A percentile compares a stretch with the other conserved stretches of the same genome.
phyloP scores from a whole-genome alignment of 1,140 invertebrate genomes.

The Drosophila melanica region DNA sequence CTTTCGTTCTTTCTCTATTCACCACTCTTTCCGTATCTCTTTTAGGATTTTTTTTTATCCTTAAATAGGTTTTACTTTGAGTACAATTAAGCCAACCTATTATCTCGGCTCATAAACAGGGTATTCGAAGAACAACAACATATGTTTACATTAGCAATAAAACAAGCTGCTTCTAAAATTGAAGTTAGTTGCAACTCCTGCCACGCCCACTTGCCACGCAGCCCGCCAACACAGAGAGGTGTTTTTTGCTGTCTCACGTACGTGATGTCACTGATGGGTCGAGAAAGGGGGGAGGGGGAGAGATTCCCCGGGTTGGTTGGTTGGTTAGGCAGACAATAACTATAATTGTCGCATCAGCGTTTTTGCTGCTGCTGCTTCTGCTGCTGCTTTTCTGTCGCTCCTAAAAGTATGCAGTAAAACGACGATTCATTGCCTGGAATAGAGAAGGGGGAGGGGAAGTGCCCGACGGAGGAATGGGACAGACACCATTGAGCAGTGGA shows the following conservation, averaged over 20 bases:
- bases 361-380: constrained; percentile 44
- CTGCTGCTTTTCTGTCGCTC: constrained; percentile 5
- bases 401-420: constrained; percentile 67
- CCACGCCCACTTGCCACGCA: constrained; percentile 17
- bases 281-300: background rate
- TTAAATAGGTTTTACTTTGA: too few relatives aligned
- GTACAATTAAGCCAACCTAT: too few relatives aligned
- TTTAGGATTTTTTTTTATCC: too few relatives aligned
- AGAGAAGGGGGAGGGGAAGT: constrained; percentile 12
- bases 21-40: too few relatives aligned
- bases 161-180: constrained; percentile 64
- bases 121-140: constrained; percentile 16
- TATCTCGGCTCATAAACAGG: background rate
- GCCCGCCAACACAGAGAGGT: constrained; percentile 21
- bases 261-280: background rate
- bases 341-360: constrained; percentile 81
- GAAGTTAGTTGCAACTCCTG: constrained; percentile 52
- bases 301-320: constrained; percentile 2
- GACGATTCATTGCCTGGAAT: constrained; percentile 49
- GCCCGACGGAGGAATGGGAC: background rate
- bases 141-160: constrained; percentile 79
- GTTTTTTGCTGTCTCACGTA: constrained; percentile 57
- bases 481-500: constrained; percentile 20
- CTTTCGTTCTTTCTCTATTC: too few relatives aligned
- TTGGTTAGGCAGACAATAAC: constrained; percentile 74